A percentile compares a stretch with the other conserved stretches of the same genome.
phyloP scores from a whole-genome alignment of 2,113 vertebrate species.

The Heliornis fulica region DNA sequence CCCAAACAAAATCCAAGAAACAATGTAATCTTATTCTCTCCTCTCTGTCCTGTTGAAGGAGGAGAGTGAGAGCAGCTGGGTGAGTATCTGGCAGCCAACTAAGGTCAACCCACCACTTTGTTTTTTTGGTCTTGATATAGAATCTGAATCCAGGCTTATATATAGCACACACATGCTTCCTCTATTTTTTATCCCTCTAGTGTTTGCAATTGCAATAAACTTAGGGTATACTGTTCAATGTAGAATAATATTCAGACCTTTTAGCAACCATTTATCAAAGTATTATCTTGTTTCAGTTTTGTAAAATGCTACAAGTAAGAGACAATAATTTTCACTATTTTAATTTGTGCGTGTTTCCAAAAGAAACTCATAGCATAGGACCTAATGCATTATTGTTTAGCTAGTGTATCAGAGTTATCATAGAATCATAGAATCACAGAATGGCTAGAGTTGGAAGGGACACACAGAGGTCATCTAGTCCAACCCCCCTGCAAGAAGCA shows the following conservation, averaged over 20 bases:
- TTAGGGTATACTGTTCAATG: neutral
- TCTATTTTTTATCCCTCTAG: neutral
- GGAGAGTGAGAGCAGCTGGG: neutral
- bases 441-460: no score
- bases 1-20: rapidly evolving
- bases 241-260: neutral
- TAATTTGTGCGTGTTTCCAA: neutral
- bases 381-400: neutral
- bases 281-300: neutral
- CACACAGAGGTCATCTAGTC: no score
- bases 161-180: neutral
- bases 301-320: neutral
- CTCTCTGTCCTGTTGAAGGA: neutral
- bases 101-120: neutral
- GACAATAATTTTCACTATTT: neutral
- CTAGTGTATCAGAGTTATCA: neutral
- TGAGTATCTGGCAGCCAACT: neutral
- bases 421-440: no score
- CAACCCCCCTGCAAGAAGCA: no score
- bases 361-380: neutral
- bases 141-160: neutral
- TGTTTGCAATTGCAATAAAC: neutral
- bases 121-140: neutral
- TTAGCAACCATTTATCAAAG: neutral
- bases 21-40: neutral